These are phyloP conservation scores for Ceryle rudis DNA, from an alignment of 2,797 vertebrate species.

Conservation along the genomic window DNA sequence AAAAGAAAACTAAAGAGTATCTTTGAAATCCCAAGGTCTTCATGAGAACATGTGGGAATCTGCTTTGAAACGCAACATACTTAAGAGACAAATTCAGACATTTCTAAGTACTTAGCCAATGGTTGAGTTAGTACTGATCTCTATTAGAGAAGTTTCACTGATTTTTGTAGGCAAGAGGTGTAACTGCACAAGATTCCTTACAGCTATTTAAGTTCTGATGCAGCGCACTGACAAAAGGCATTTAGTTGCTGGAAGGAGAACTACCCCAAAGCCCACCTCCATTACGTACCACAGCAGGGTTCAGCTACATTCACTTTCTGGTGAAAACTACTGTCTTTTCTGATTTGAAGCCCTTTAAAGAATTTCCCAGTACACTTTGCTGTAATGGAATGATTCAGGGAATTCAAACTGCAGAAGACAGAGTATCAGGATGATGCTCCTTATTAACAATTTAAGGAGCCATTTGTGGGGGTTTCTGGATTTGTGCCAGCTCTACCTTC, in stretches of 20 bases:
- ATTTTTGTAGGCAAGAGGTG: neutral
- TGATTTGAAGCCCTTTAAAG: neutral
- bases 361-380: neutral
- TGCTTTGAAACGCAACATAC: neutral
- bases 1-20: slow-evolving; percentile 13
- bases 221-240: neutral
- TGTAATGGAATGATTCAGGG: neutral
- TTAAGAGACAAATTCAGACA: neutral
- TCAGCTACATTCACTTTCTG: neutral
- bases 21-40: neutral
- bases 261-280: neutral
- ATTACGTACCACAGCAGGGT: neutral
- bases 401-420: neutral
- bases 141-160: neutral
- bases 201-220: neutral
- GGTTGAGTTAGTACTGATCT: neutral
- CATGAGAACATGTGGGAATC: neutral
- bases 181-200: neutral
- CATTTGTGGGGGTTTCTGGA: neutral
- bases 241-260: neutral
- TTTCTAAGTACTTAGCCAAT: neutral
- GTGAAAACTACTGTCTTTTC: neutral
- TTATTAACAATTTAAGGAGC: slow-evolving; percentile 4
- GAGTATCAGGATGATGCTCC: neutral
- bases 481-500: neutral